Percentiles rank a stretch among this genome's conserved stretches.
Conservation (phyloP, 2,888 invertebrate genomes). For the Carpatolechia fugitivella region DNA sequence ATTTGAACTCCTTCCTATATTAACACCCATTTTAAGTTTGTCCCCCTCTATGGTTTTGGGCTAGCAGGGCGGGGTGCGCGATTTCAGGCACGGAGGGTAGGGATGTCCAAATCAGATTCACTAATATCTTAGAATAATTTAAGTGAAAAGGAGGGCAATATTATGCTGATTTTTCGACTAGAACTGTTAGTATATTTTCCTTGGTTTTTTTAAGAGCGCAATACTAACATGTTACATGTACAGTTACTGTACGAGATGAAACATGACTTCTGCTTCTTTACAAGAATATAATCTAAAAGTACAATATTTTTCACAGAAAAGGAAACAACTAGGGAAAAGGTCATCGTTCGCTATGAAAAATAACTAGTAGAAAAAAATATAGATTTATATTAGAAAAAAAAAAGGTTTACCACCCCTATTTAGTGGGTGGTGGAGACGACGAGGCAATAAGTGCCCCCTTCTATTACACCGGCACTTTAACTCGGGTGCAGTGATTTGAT, state of each 20-base stretch:
- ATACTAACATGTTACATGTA: too few species aligned
- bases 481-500: constrained; percentile 77
- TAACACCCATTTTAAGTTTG: constrained; percentile 36
- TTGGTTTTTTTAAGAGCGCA: too few species aligned
- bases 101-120: neutral
- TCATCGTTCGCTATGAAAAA: too few species aligned
- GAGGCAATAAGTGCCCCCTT: constrained; percentile 71
- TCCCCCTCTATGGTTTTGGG: constrained; percentile 33
- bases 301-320: too few species aligned
- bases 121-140: neutral
- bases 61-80: constrained; percentile 27
- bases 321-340: too few species aligned
- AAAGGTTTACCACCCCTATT: constrained; percentile 2
- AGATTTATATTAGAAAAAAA: neutral
- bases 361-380: too few species aligned
- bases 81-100: constrained; percentile 5
- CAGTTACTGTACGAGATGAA: too few species aligned
- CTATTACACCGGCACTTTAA: constrained; percentile 75
- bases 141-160: too few species aligned
- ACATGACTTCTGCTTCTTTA: too few species aligned
- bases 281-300: too few species aligned
- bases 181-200: too few species aligned
- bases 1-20: constrained; percentile 10
- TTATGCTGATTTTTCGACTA: too few species aligned
- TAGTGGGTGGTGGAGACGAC: constrained; percentile 24